phyloP scores from a whole-genome alignment of 2,797 vertebrate genomes.

The Catharus ustulatus region DNA sequence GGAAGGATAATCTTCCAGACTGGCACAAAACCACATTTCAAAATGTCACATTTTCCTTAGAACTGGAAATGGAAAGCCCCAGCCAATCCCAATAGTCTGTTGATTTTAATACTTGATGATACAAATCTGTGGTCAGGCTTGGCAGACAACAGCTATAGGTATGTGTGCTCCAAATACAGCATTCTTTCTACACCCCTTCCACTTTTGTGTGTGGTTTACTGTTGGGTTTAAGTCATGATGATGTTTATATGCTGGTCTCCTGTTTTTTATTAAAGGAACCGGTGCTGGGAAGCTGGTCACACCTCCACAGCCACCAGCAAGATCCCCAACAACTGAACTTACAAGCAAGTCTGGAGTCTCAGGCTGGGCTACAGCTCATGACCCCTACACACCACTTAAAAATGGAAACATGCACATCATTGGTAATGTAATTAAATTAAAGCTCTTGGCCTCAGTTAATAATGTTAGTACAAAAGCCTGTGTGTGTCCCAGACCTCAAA shows the following conservation, averaged over 20 bases:
- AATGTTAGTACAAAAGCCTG: neutral
- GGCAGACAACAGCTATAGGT: neutral
- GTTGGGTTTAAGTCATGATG: fast-evolving
- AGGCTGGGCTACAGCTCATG: conserved; percentile 69
- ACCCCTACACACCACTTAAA: conserved; percentile 70
- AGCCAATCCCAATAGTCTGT: neutral
- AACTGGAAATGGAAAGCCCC: neutral
- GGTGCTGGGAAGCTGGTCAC: conserved; percentile 83
- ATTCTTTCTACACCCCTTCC: neutral
- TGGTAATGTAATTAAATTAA: conserved; percentile 68
- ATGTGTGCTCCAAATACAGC: neutral
- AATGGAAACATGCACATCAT: conserved; percentile 85
- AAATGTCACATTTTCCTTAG: neutral
- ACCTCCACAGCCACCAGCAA: conserved; percentile 90
- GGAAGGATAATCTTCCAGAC: neutral
- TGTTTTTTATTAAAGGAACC: conserved; percentile 52
- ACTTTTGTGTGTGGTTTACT: neutral
- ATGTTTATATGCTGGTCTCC: neutral
- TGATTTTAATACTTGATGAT: neutral
- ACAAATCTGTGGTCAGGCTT: neutral
- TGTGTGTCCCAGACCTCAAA: neutral
- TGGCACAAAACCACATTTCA: neutral
- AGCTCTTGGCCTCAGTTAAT: neutral
- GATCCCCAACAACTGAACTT: conserved; percentile 91
- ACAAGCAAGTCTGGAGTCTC: conserved; percentile 85